Base-by-base conservation (phyloP, 2,888 invertebrate species). In the Linnaemya vulpina region DNA sequence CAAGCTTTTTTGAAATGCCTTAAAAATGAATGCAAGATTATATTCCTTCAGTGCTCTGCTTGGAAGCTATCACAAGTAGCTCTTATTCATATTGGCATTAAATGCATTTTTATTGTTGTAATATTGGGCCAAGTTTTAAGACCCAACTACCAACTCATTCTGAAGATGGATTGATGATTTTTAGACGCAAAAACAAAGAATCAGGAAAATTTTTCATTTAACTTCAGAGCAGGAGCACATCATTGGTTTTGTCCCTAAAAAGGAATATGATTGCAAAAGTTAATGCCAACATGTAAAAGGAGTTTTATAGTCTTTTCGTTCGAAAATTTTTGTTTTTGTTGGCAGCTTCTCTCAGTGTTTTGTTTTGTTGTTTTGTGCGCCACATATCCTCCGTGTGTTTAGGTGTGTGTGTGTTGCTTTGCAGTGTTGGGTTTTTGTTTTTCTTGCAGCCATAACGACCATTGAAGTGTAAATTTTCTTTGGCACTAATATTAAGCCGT, bases 391-490 rank as follows among this genome's bases (percentile, higher is more conserved):
- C 9, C 35, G 65, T 43, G 30, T 51, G 49, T 38, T n/a, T 11
- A n/a, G 43, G 17, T 22, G 30, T 35, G 22, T 65, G 38, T 51
- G 30, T n/a, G n/a, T 58, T 58, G 63, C 15, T 35, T 46, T 20
- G 20, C 38, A 60, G 49, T 77, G 49, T 62, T 60, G 58, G 58
- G 20, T 60, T 70, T 65, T 58, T 38, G 70, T 71, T 77, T 77
- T 71, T 51, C 58, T 74, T 74, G 60, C 46, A 80, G 76, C 65
- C 70, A 75, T 82, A 75, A 82, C 71, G 85, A 82, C 70, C 75
- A 85, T 70, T 85, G 74, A 82, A 85, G 85, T 85, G 85, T 85
- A 79, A 82, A 85, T 80, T 78, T 79, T 85, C 78, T 82, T 82
- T 85, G 82, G 78, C 85, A 85, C 53, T 75, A 65, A 78, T 55